These are phyloP conservation scores for Cairina moschata DNA, from an alignment of 2,113 vertebrate species.

Conservation along the genomic window DNA sequence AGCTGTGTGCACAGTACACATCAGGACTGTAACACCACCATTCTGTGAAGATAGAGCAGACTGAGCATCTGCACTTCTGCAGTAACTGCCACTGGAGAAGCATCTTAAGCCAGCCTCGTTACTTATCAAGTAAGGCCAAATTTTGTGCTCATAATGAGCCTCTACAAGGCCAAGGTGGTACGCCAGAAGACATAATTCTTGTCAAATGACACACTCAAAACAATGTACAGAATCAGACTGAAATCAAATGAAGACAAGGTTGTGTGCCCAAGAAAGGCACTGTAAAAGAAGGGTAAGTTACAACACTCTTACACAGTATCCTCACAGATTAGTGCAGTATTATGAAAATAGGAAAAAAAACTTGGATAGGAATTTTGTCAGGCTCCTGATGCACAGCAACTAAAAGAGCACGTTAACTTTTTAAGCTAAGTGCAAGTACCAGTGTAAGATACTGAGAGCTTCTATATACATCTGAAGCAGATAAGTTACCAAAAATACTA, in stretches of 20 bases:
- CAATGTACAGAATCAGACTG: background rate
- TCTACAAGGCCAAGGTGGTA: background rate
- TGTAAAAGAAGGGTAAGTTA: background rate
- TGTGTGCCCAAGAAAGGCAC: background rate
- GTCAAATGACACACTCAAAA: background rate
- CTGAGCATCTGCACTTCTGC: background rate
- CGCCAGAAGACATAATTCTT: background rate
- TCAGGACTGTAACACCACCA: background rate
- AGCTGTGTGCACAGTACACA: rapidly evolving
- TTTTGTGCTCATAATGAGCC: background rate
- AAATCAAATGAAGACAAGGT: background rate
- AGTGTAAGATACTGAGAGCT: background rate
- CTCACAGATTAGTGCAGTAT: background rate
- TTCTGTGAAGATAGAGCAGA: background rate
- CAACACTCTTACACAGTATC: background rate
- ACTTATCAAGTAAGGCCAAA: background rate
- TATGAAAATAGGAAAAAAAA: background rate
- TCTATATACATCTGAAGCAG: background rate
- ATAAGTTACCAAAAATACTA: background rate
- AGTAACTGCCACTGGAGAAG: background rate
- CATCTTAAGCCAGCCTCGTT: background rate
- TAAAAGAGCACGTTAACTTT: background rate
- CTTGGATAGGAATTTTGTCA: background rate
- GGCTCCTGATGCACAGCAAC: background rate
- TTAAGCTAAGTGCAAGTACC: background rate